Conservation (phyloP, 2,888 invertebrate species). For the Chymomyza fuscimana region DNA sequence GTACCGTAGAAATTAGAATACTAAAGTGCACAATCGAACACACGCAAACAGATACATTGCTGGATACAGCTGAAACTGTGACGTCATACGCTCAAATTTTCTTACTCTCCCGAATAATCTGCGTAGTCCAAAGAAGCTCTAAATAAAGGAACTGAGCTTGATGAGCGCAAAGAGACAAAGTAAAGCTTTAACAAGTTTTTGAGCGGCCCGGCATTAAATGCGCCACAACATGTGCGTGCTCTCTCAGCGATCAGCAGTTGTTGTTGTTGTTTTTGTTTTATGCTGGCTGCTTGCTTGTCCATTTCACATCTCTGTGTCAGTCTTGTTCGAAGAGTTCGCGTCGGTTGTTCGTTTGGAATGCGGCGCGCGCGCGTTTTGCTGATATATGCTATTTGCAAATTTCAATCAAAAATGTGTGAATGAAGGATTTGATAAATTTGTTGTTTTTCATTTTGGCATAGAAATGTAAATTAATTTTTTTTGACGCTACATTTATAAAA, state of each 20-base stretch:
- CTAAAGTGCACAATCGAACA: too few relatives aligned
- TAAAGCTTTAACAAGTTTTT: neutral
- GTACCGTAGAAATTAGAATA: too few relatives aligned
- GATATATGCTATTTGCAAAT: conserved; percentile 25
- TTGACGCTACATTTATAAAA: conserved; percentile 12
- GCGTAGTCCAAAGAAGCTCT: too few relatives aligned
- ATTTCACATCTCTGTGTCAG: conserved; percentile 39
- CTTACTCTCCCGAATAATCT: too few relatives aligned
- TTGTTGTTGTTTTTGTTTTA: neutral
- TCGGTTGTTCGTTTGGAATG: conserved; percentile 64
- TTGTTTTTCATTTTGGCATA: conserved; percentile 18
- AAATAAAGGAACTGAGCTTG: neutral
- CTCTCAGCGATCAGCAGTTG: conserved; percentile 6
- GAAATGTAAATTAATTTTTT: conserved; percentile 41
- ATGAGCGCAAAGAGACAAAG: neutral
- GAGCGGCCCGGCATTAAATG: neutral
- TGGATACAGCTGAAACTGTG: too few relatives aligned
- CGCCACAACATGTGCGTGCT: neutral
- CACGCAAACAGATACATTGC: too few relatives aligned
- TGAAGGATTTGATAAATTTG: neutral
- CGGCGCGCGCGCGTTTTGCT: conserved; percentile 54
- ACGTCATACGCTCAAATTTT: too few relatives aligned
- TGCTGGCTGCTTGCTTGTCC: conserved; percentile 20
- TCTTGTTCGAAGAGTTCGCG: conserved; percentile 70
- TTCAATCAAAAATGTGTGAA: conserved; percentile 19